These are phyloP conservation scores for Nyctibius grandis DNA, from an alignment of 2,797 vertebrate genomes.

Conservation along the genomic window DNA sequence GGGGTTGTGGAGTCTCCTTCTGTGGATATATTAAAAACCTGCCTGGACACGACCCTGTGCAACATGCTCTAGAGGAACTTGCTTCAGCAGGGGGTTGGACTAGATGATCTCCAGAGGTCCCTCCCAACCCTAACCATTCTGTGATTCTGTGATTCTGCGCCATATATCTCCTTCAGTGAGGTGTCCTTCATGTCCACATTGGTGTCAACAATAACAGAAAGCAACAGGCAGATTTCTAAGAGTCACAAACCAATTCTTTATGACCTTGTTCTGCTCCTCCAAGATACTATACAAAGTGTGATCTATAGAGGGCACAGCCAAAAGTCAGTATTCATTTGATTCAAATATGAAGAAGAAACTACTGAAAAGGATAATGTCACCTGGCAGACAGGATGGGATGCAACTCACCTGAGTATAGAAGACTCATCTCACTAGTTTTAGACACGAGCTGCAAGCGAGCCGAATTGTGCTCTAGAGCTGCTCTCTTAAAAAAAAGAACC, in stretches of 20 bases:
- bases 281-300: not conserved
- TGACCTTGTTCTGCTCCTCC: not conserved
- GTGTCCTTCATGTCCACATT: not conserved
- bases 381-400: not conserved
- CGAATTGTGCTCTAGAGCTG: not conserved
- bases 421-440: not conserved
- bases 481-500: not conserved
- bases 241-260: not conserved
- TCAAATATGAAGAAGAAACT: not conserved
- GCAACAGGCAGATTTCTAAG: not conserved
- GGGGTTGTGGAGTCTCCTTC: too few relatives aligned
- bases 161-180: not conserved
- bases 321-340: not conserved
- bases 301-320: not conserved
- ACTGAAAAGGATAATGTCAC: not conserved
- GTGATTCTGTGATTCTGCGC: too few relatives aligned
- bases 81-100: too few relatives aligned
- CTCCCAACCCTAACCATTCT: too few relatives aligned
- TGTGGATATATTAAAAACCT: too few relatives aligned
- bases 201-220: not conserved
- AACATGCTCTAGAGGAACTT: too few relatives aligned
- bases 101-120: too few relatives aligned
- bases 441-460: not conserved
- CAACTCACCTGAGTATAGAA: not conserved
- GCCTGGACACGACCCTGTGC: too few relatives aligned